Base-by-base conservation (phyloP, 2,113 vertebrate species). In the Tragulus kanchil region DNA sequence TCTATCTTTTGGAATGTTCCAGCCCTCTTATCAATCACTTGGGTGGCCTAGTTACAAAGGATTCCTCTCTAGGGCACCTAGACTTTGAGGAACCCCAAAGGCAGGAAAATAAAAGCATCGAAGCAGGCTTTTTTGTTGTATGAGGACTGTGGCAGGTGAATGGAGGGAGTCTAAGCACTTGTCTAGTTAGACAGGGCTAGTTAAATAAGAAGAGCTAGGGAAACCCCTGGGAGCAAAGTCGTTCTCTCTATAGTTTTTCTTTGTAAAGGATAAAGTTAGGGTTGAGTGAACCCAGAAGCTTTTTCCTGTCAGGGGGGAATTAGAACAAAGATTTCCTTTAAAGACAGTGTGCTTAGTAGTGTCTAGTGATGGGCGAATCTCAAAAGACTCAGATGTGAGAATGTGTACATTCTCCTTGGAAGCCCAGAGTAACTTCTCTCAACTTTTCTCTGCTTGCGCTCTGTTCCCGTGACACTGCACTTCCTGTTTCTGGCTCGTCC, bases 311-410 rank as follows among this genome's bases (percentile, higher is more conserved):
- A 65, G 90, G 85, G 61, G 94, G 90, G 97, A 97, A 97, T 97
- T 95, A 85, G 93, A 98, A 97, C 97, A 97, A 98, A 97, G 97
- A 94, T 97, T 93, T 96, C 65, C 84, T 97, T 97, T 98, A 93
- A 95, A 97, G 93, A 92, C 71, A 48, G 83, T 67, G 28, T 95
- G 96, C 95, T 97, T 92, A 95, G 89, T 93, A 90, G 89, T 95
- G 81, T 90, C 95, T 95, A 84, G 86, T 98, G 97, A 97, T 71
- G 52, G 93, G 79, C 58, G 85, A 92, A 85, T 97, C 96, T 98
- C 97, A 78, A 95, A 98, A 94, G 97, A 85, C 94, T 77, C 50
- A 3, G n/a, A 82, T 48, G 81, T 92, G 94, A 94, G 73, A 77
- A 14, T 50, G 52, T 56, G 58, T 7, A 81, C 42, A 89, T 94